Base-by-base conservation (phyloP, 2,888 invertebrate species). In the Psylliodes chrysocephalus region DNA sequence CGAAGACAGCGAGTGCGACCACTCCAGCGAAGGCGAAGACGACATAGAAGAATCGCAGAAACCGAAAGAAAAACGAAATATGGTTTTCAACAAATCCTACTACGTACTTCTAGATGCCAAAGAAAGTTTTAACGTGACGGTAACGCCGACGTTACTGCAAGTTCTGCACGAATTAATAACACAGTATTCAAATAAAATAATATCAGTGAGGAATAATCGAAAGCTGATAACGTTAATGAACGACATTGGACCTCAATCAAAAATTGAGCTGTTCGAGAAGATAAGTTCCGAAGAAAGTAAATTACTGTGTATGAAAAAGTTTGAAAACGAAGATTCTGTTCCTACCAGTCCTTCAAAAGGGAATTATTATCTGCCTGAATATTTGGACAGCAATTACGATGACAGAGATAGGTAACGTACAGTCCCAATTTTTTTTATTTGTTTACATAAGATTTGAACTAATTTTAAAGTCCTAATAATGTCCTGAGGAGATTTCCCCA, bases 71-170 rank as follows among this genome's bases (percentile, higher is more conserved):
- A 65, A 71, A 54, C 59, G 64, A 10, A 64, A 71, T 28, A 67
- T 71, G 55, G 60, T 73, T 14, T 79, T 76, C 60, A 78, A 77
- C 46, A 82, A 80, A 46, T 90, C 92, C 47, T 88, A 88, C 0
- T 92, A 92, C 78, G 75, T 93, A 5, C 83, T 91, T 53, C 75
- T 93, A 2, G 89, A 90, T 68, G 88, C 91, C 0, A 85, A 88
- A 52, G 89, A 91, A 66, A 83, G 85, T 44, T 82, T 93, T 2
- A 88, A 90, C 71, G 73, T 92, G 1, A 91, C 91, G 0, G 75
- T 93, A 22, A 91, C 91, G 0, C 90, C 91, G 1, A 86, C 82
- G 75, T 87, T 83, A 25, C 86, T 92, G 3, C 84, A 87, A 56
- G 77, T 83, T 0, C 79, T 84, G 73, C 86, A 64, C 80, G 86